Conservation (phyloP, 2,888 invertebrate species). For the Bellardia bayeri region DNA sequence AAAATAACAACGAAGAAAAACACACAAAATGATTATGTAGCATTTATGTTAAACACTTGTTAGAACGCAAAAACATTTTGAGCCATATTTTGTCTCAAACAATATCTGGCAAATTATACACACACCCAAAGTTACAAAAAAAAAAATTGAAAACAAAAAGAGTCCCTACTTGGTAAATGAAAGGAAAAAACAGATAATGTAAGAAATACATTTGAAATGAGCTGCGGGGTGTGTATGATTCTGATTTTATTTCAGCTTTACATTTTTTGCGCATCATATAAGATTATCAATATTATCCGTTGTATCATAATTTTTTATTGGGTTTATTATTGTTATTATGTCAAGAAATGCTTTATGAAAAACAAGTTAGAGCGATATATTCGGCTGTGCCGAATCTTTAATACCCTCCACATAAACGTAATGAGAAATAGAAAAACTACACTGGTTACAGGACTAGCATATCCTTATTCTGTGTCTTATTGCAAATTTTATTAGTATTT, state of each 20-base stretch:
- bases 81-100: slow-evolving; percentile 5
- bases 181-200: neutral
- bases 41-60: slow-evolving; percentile 59
- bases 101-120: slow-evolving; percentile 23
- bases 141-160: slow-evolving; percentile 3
- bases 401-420: too few relatives aligned
- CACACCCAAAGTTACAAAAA: neutral
- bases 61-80: slow-evolving; percentile 7
- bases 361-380: too few relatives aligned
- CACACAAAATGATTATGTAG: slow-evolving; percentile 54
- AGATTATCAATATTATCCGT: slow-evolving; percentile 39
- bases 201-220: neutral
- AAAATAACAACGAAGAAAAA: neutral
- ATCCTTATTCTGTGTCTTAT: too few relatives aligned
- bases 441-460: too few relatives aligned
- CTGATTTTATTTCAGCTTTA: neutral
- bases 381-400: too few relatives aligned
- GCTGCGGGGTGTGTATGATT: neutral
- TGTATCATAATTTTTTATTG: slow-evolving; percentile 48
- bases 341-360: neutral
- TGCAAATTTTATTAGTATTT: too few relatives aligned
- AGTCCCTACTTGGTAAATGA: neutral
- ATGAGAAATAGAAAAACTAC: too few relatives aligned
- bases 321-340: slow-evolving; percentile 22
- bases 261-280: neutral